Percentiles rank a stretch among this genome's conserved stretches.
Evolutionary conservation across 2,797 vertebrate genomes (phyloP).

Genomic region (Zenarchopterus dispar): DNA sequence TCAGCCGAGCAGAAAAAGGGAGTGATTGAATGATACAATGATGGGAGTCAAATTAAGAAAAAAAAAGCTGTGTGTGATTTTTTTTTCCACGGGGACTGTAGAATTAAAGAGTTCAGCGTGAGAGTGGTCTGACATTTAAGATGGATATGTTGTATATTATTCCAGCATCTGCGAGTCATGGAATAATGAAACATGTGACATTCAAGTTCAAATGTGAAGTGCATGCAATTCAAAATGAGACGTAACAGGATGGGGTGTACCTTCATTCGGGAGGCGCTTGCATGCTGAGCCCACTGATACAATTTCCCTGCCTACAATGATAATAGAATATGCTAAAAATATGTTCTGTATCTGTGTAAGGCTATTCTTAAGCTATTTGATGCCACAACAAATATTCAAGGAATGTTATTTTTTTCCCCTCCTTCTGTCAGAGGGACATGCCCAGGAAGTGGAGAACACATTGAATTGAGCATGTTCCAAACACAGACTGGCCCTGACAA

Average conservation of each 20-base stretch:
- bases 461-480: slow-evolving; percentile 91
- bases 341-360: neutral
- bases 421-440: slow-evolving; percentile 78
- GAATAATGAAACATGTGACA: slow-evolving; percentile 82
- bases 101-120: slow-evolving; percentile 63
- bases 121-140: slow-evolving; percentile 79
- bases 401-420: slow-evolving; percentile 29
- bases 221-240: slow-evolving; percentile 56
- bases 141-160: slow-evolving; percentile 70
- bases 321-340: slow-evolving; percentile 40
- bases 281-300: slow-evolving; percentile 3
- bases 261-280: slow-evolving; percentile 13
- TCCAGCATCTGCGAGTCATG: slow-evolving; percentile 55
- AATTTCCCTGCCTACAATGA: slow-evolving; percentile 35
- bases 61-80: slow-evolving; percentile 45
- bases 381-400: slow-evolving; percentile 28
- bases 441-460: slow-evolving; percentile 88
- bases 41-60: slow-evolving; percentile 69
- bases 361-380: slow-evolving; percentile 21
- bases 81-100: slow-evolving; percentile 26
- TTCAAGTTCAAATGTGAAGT: slow-evolving; percentile 81
- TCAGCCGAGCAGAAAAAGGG: slow-evolving; percentile 32
- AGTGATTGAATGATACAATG: slow-evolving; percentile 56
- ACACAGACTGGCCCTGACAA: slow-evolving; percentile 94
- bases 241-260: slow-evolving; percentile 35